Evolutionary conservation across 2,113 vertebrate genomes (phyloP).

Genomic region (Chaenogobius annularis): DNA sequence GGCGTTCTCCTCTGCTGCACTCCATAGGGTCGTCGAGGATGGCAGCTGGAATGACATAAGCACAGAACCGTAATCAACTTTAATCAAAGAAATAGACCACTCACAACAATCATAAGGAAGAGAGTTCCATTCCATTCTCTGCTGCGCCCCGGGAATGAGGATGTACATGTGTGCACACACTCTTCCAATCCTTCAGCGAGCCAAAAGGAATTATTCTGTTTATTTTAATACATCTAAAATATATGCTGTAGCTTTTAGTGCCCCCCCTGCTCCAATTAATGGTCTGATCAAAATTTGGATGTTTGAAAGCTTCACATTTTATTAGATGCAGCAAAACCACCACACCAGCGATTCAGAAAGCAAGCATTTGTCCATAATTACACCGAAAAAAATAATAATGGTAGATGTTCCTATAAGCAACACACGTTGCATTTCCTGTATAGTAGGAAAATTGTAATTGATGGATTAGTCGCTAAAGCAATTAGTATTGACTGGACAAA

Average conservation of each 20-base stretch:
- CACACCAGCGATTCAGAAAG: background rate
- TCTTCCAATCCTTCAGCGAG: slow-evolving; percentile 38
- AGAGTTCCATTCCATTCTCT: slow-evolving; percentile 21
- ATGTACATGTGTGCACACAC: slow-evolving; percentile 27
- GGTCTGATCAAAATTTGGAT: slow-evolving; percentile 20
- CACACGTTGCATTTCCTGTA: background rate
- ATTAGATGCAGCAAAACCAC: background rate
- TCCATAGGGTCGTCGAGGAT: slow-evolving; percentile 99
- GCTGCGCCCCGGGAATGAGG: slow-evolving; percentile 25
- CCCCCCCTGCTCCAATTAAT: slow-evolving; percentile 2
- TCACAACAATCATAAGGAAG: background rate
- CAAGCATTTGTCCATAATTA: background rate
- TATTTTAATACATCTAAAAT: slow-evolving; percentile 32
- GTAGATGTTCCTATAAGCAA: background rate
- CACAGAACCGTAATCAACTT: slow-evolving; percentile 3
- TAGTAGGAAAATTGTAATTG: slow-evolving; percentile 10
- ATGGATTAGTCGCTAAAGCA: slow-evolving; percentile 22
- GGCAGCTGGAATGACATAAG: slow-evolving; percentile 45
- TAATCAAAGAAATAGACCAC: background rate
- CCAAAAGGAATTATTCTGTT: slow-evolving; percentile 10
- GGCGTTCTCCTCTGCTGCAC: slow-evolving; percentile 95
- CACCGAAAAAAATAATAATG: background rate
- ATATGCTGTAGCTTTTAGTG: slow-evolving; percentile 32
- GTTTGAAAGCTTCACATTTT: slow-evolving; percentile 17
- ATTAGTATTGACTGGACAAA: slow-evolving; percentile 27